Conservation (phyloP, 30 jellyfish, hydroid and myxozoan species). For the Turritopsis dohrnii region DNA sequence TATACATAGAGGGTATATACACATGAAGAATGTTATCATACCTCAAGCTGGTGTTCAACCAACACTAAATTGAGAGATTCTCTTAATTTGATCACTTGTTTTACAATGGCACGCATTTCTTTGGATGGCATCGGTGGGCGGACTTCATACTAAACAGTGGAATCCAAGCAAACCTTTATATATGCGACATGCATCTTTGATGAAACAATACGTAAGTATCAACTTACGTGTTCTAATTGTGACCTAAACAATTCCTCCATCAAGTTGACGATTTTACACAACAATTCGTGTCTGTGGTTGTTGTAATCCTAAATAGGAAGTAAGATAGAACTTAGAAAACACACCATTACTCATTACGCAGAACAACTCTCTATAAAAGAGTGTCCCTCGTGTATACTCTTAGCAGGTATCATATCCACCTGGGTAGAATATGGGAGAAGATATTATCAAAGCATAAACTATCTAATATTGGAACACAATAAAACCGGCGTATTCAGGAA, state of each 20-base stretch:
- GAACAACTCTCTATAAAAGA: no score
- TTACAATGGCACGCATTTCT: constrained; percentile 86
- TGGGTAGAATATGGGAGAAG: no score
- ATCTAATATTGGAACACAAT: no score
- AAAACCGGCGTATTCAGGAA: no score
- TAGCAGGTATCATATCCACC: no score
- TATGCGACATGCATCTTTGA: not conserved
- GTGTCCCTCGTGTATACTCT: no score
- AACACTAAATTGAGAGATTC: constrained; percentile 72
- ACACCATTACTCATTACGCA: not conserved
- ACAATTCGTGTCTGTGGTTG: constrained; percentile 90
- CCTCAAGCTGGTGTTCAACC: constrained; percentile 84
- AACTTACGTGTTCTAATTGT: constrained; percentile 67
- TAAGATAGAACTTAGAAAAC: not conserved
- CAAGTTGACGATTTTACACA: constrained; percentile 67
- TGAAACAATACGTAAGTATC: not conserved
- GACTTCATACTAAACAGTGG: constrained; percentile 61
- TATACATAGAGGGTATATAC: no score
- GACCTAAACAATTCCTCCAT: constrained; percentile 87
- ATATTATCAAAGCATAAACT: no score
- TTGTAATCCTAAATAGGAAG: constrained; percentile 65
- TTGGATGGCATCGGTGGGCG: constrained; percentile 98
- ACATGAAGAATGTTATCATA: no score
- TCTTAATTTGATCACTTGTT: constrained; percentile 63
- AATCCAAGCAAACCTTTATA: not conserved